A percentile compares a stretch with the other conserved stretches of the same genome.
phyloP scores from a whole-genome alignment of 2,797 vertebrate genomes.

The Otolemur crassicaudatus region DNA sequence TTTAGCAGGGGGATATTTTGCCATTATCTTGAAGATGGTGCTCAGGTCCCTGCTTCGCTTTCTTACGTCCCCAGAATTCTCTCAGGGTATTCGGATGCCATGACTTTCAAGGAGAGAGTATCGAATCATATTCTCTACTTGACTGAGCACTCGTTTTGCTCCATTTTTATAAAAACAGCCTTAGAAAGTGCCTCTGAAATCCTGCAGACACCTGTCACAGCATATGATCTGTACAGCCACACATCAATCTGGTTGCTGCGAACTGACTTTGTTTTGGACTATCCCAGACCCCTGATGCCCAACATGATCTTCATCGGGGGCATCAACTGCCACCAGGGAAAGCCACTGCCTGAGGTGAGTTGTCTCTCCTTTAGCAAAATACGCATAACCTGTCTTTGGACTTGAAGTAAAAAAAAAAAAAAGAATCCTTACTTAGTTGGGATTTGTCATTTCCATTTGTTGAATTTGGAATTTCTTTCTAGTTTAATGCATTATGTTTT shows the following conservation, averaged over 20 bases:
- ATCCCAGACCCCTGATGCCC: constrained; percentile 90
- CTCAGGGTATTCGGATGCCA: constrained; percentile 84
- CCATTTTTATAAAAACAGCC: constrained; percentile 51
- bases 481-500: background rate
- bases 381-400: background rate
- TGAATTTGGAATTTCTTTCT: background rate
- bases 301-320: constrained; percentile 90
- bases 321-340: constrained; percentile 88
- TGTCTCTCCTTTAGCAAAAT: constrained; percentile 76
- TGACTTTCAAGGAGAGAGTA: constrained; percentile 88
- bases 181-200: constrained; percentile 63
- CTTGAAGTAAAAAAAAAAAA: too few relatives aligned
- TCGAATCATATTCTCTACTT: constrained; percentile 86
- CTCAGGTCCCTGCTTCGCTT: constrained; percentile 86
- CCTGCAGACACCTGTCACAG: constrained; percentile 72
- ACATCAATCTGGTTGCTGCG: constrained; percentile 86
- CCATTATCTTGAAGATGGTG: constrained; percentile 77
- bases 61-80: constrained; percentile 89
- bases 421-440: too few relatives aligned
- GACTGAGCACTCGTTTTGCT: constrained; percentile 77
- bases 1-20: constrained; percentile 85
- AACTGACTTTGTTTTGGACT: constrained; percentile 89
- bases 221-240: constrained; percentile 77
- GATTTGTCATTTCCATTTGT: background rate
- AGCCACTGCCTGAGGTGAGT: constrained; percentile 88